Percentiles rank a stretch among this genome's conserved stretches.
phyloP scores from a whole-genome alignment of 2,113 vertebrate species.

The Cacatua alba region DNA sequence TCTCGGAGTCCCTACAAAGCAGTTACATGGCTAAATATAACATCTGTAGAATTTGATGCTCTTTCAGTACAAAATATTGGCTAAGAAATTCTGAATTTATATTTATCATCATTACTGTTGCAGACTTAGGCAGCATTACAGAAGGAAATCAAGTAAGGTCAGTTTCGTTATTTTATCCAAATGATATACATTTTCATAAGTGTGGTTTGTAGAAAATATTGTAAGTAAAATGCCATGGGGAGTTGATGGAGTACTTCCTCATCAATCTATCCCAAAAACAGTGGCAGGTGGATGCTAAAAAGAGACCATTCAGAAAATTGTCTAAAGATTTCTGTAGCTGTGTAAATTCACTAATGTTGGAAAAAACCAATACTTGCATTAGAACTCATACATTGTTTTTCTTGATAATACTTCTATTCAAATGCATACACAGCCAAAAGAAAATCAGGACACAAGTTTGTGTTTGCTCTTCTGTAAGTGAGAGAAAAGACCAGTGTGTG shows the following conservation, averaged over 20 bases:
- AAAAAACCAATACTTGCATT: not conserved
- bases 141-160: not conserved
- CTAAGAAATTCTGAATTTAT: not conserved
- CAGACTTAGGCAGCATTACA: not conserved
- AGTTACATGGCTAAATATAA: not conserved
- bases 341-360: not conserved
- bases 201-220: not conserved
- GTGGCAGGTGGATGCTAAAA: not conserved
- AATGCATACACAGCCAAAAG: not conserved
- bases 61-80: not conserved
- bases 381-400: not conserved
- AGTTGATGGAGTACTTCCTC: not conserved
- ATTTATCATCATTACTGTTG: not conserved
- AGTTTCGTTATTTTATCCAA: not conserved
- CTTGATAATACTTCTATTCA: not conserved
- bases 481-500: not conserved
- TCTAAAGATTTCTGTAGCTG: not conserved
- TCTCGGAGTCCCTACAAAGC: not conserved
- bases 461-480: not conserved
- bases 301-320: not conserved
- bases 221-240: not conserved
- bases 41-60: not conserved
- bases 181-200: not conserved
- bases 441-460: not conserved
- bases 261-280: not conserved